Conservation (phyloP, 2,888 invertebrate species). For the Leptinotarsa haldemani region DNA sequence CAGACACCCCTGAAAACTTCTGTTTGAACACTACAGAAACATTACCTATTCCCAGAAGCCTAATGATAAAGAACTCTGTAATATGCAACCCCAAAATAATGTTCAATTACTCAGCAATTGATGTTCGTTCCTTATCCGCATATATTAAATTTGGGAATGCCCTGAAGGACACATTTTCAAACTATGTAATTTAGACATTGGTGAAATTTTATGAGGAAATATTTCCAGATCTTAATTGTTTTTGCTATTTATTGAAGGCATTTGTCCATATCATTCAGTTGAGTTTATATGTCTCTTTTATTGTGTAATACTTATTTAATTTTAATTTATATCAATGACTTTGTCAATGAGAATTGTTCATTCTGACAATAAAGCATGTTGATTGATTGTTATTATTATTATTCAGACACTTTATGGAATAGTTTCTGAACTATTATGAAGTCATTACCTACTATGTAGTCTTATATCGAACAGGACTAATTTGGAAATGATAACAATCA, state of each 20-base stretch:
- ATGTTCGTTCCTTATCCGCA: constrained; percentile 3
- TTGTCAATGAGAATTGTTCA: neutral
- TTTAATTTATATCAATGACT: neutral
- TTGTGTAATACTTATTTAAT: neutral
- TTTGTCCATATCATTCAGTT: neutral
- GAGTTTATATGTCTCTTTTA: neutral
- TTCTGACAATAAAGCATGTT: neutral
- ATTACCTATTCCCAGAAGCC: neutral
- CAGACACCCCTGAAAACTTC: neutral
- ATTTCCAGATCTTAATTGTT: neutral
- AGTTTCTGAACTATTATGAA: too few relatives aligned
- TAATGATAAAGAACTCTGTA: neutral
- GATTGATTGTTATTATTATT: too few relatives aligned
- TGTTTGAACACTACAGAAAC: neutral
- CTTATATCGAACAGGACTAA: too few relatives aligned
- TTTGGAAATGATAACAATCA: too few relatives aligned
- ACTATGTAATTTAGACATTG: neutral
- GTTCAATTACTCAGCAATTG: neutral
- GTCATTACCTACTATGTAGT: too few relatives aligned
- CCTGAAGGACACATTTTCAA: neutral
- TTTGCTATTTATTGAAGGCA: too few relatives aligned
- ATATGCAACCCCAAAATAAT: constrained; percentile 8
- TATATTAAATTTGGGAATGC: neutral
- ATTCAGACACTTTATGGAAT: too few relatives aligned
- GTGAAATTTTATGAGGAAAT: constrained; percentile 1